Conservation (phyloP, 1,140 invertebrate genomes). For the Coelopa frigida region DNA sequence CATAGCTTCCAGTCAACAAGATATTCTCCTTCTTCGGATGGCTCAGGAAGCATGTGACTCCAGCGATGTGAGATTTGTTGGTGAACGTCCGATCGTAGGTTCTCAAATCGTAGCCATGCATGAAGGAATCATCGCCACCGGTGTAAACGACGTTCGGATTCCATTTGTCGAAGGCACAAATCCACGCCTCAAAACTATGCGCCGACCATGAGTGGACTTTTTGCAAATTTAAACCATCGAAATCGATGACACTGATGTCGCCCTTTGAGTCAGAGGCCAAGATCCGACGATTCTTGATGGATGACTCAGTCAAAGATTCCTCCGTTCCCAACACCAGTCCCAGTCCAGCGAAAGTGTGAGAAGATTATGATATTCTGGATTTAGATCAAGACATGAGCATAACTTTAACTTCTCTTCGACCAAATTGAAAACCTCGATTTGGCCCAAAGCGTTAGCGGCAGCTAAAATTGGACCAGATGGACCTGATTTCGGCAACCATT, state of each 20-base stretch:
- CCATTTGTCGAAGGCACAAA: slow-evolving; percentile 73
- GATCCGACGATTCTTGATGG: slow-evolving; percentile 42
- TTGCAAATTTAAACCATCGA: slow-evolving; percentile 39
- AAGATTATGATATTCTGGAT: slow-evolving; percentile 38
- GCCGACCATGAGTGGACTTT: slow-evolving; percentile 51
- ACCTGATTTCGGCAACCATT: slow-evolving; percentile 57
- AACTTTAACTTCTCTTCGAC: slow-evolving; percentile 12
- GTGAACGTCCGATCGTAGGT: slow-evolving; percentile 34
- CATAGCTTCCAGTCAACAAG: slow-evolving; percentile 81
- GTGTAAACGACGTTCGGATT: slow-evolving; percentile 60
- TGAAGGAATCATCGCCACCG: slow-evolving; percentile 79
- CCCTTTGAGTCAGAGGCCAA: slow-evolving; percentile 74
- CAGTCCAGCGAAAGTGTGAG: slow-evolving; percentile 69
- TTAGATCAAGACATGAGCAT: slow-evolving; percentile 27
- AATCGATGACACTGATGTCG: slow-evolving; percentile 50
- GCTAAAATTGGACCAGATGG: slow-evolving; percentile 48
- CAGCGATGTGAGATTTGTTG: slow-evolving; percentile 61
- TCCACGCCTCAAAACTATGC: slow-evolving; percentile 85
- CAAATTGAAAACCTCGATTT: slow-evolving; percentile 53
- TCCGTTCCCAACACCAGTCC: too few species aligned
- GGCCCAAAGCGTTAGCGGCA: slow-evolving; percentile 52
- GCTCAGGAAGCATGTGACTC: slow-evolving; percentile 76
- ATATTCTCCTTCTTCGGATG: slow-evolving; percentile 58
- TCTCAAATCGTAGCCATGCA: slow-evolving; percentile 68
- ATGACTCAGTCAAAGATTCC: too few species aligned